phyloP scores from a whole-genome alignment of 2,113 vertebrate genomes.

The Syrmaticus mikado region DNA sequence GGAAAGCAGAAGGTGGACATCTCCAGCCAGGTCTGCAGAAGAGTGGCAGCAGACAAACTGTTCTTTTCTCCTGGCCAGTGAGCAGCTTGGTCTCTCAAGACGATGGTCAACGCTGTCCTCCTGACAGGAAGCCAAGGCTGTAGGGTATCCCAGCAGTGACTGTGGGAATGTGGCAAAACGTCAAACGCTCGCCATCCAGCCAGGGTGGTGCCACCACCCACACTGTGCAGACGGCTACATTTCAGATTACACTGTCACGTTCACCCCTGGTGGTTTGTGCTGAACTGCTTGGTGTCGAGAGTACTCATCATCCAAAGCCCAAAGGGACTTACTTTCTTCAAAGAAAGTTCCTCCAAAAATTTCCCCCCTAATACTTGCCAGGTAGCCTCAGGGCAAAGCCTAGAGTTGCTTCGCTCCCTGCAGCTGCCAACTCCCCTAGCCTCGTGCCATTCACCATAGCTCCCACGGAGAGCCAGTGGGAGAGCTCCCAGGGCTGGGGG shows the following conservation, averaged over 20 bases:
- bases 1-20: neutral
- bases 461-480: neutral
- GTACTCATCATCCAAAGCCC: neutral
- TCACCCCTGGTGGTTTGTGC: fast-evolving
- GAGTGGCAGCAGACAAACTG: neutral
- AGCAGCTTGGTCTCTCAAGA: neutral
- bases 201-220: neutral
- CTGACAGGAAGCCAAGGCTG: neutral
- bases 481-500: neutral
- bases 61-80: neutral
- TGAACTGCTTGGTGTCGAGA: fast-evolving
- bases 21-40: neutral
- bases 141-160: neutral
- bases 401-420: fast-evolving
- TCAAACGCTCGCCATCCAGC: fast-evolving
- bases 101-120: neutral
- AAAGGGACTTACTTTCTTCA: neutral
- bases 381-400: fast-evolving
- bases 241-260: fast-evolving
- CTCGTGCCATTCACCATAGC: fast-evolving
- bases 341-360: fast-evolving
- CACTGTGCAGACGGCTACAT: neutral
- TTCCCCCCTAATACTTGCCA: neutral
- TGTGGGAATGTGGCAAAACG: fast-evolving
- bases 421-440: fast-evolving